A percentile compares a stretch with the other conserved stretches of the same genome.
phyloP scores from a whole-genome alignment of 2,797 vertebrate genomes.

The Molossus alvarezi region DNA sequence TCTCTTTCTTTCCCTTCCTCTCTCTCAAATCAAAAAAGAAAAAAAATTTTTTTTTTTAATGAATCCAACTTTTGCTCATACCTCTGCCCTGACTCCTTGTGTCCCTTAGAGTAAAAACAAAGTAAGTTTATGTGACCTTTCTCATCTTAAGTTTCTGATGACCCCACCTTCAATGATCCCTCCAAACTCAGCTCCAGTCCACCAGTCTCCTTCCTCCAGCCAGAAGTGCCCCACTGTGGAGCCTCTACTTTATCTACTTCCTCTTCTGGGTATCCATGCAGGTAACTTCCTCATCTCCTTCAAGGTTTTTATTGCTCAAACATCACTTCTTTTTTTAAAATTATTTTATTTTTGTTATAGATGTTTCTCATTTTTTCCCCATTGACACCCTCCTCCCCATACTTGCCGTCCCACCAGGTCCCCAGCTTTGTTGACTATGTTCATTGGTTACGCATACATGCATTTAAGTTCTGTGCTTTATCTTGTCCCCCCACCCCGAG shows the following conservation, averaged over 20 bases:
- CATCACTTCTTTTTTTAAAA: too few relatives aligned
- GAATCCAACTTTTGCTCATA: not conserved
- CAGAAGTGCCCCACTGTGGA: not conserved
- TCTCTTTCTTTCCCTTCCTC: too few relatives aligned
- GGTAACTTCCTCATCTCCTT: not conserved
- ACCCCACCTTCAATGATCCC: not conserved
- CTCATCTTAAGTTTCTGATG: not conserved
- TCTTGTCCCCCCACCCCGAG: not conserved
- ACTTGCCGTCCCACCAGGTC: fast-evolving
- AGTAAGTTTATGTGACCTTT: not conserved
- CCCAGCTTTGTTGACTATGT: not conserved
- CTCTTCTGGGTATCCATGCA: not conserved
- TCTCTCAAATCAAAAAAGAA: too few relatives aligned
- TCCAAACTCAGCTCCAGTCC: too few relatives aligned
- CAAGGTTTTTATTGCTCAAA: not conserved
- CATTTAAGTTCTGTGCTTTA: not conserved
- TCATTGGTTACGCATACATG: not conserved
- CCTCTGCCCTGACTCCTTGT: not conserved
- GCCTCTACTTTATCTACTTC: not conserved
- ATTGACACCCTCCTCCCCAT: not conserved
- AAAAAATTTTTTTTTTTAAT: too few relatives aligned
- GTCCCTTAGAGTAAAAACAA: not conserved
- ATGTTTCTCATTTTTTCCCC: too few relatives aligned
- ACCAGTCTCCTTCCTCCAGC: not conserved
- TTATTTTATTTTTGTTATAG: too few relatives aligned